Base-by-base conservation (phyloP, 1,140 invertebrate genomes). In the Drosophila rhopaloa region DNA sequence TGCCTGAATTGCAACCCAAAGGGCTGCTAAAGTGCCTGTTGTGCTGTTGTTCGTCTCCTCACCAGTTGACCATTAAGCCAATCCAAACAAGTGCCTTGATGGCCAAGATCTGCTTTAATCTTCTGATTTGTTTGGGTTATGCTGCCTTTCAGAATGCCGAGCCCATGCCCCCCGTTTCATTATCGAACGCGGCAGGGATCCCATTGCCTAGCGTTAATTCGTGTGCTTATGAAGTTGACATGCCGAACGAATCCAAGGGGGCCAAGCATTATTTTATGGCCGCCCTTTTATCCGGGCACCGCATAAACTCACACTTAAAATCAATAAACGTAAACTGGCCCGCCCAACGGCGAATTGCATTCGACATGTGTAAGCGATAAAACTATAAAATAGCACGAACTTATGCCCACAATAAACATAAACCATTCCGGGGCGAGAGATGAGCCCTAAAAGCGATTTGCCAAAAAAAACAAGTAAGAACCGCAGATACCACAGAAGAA, bases 221-320 rank as follows among this genome's bases (percentile, higher is more conserved):
- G 76, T 84, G 37, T 62, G 76, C 74, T 89, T 89, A 84, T 81
- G 80, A 83, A 78, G 67, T 77, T 72, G 80, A 89, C 68, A 89
- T 75, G 84, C 73, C 61, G 48, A 89, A 70, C 85, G 70, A 81
- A 89, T 78, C 58, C 16, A 16, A 59, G 13, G 38, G 37, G 50
- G 43, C 46, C 37, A 8, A 7, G 46, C 54, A 62, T 58, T 46
- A 46, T 54, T 68, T 66, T 78, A 73, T 65, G 57, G 53, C 13
- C 58, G 57, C 47, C 40, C 53, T 56, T 74, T 59, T 51, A 51
- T 62, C 59, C 59, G 27, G 19, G 44, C 43, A 68, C 57, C 66
- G 72, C 79, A 89, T 88, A 89, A 89, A 89, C 85, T 89, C 76
- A 89, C 84, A 89, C 84, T 89, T 84, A 78, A 81, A 89, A 89